phyloP scores from a whole-genome alignment of 1,140 invertebrate genomes.

The Subanguina moxae region DNA sequence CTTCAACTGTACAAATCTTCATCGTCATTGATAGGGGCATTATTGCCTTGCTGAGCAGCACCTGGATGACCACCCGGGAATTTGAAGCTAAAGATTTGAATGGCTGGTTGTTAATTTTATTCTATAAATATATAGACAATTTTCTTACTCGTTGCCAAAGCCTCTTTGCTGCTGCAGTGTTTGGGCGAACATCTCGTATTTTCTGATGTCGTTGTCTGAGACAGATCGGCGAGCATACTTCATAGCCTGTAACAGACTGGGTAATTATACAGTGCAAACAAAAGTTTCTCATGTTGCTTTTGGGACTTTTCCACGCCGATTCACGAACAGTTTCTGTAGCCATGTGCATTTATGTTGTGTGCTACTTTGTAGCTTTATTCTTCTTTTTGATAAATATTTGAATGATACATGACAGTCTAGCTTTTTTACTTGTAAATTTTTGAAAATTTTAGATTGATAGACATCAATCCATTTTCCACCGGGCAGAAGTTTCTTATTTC shows the following conservation, averaged over 20 bases:
- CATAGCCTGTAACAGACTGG: slow-evolving; percentile 71
- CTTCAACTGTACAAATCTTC: slow-evolving; percentile 54
- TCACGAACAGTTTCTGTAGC: no score
- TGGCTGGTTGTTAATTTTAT: no score
- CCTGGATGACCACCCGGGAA: slow-evolving; percentile 60
- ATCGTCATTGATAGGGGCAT: slow-evolving; percentile 42
- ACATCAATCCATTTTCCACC: no score
- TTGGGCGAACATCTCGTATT: slow-evolving; percentile 99
- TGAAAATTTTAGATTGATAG: no score
- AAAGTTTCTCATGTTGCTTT: neutral
- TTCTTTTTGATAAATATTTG: no score
- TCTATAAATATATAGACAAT: no score
- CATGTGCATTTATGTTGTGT: no score
- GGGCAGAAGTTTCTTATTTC: no score
- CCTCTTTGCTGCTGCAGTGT: slow-evolving; percentile 97
- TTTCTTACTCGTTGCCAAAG: slow-evolving; percentile 77
- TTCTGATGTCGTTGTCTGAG: slow-evolving; percentile 96
- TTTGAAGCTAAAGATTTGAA: slow-evolving; percentile 67
- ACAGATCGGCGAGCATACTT: slow-evolving; percentile 95
- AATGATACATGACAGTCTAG: no score
- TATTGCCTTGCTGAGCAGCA: slow-evolving; percentile 13
- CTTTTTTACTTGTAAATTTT: no score
- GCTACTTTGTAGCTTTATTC: no score
- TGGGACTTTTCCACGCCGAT: neutral
- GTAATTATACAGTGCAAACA: neutral